Evolutionary conservation across 2,113 vertebrate genomes (phyloP), one percentile per base, ranked within the genome.

Genomic region (Motacilla tschutschensis): DNA sequence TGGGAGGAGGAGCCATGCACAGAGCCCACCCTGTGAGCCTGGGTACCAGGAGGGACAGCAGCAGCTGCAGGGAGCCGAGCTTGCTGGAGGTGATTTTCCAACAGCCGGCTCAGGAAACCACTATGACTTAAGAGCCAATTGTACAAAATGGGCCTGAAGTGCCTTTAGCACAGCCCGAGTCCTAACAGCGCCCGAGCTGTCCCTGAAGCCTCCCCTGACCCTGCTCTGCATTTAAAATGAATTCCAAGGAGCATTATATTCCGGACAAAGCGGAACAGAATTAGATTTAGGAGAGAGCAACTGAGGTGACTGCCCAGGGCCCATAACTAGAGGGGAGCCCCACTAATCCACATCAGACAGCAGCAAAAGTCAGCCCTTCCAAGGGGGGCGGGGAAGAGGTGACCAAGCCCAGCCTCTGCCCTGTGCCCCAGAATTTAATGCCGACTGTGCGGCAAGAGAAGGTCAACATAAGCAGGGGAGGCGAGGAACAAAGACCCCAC

Each of bases 211-310:
- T 89, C 44, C 64, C 55, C 55, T 90, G 81, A 84, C 81, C 81
- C 79, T 88, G 46, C 72, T 90, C 90, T 88, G 92, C 88, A 88
- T 91, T 91, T 92, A 90, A 91, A 87, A 93, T 83, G 11, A 84
- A 91, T 95, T 95, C 87, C 84, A 90, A 38, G 48, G 48, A 91
- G 65, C 64, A 77, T 88, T 91, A 86, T 79, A 73, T 71, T 54
- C 53, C 6, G 22, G 57, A 93, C 89, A 95, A 88, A 91, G 91
- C 21, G 0, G 60, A 94, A 90, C 64, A 90, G 87, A 92, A 87
- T 88, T 79, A 93, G 82, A 84, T 87, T 90, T 85, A 88, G 72
- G 82, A 92, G 67, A 86, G 60, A 88, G 87, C 82, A 90, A 77
- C 69, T 59, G 77, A 92, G 87, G 89, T 85, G 91, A 87, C 85